Percentiles rank a stretch among this genome's conserved stretches.
These are phyloP conservation scores for Malurus melanocephalus DNA, from an alignment of 2,113 vertebrate genomes.

Conservation along the genomic window DNA sequence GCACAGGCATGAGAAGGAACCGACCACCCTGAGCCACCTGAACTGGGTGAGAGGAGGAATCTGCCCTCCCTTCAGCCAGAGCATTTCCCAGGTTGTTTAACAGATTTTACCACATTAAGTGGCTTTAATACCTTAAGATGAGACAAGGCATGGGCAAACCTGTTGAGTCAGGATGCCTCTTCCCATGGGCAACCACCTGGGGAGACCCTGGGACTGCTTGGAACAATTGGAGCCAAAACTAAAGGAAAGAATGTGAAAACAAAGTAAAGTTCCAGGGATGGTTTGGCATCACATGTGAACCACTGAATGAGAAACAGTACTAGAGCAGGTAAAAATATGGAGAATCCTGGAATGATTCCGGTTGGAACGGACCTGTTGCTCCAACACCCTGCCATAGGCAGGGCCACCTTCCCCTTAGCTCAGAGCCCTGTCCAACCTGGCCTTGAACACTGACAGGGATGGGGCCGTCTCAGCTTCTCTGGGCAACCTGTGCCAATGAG, in stretches of 20 bases:
- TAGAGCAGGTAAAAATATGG: fast-evolving
- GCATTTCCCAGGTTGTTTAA: background rate
- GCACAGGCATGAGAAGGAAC: fast-evolving
- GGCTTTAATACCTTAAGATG: background rate
- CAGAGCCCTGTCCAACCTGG: background rate
- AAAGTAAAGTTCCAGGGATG: background rate
- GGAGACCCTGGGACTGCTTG: background rate
- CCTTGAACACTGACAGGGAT: background rate
- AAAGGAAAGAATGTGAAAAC: fast-evolving
- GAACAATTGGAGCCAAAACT: background rate
- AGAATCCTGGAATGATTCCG: background rate
- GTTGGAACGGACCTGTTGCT: background rate
- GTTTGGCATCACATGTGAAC: fast-evolving
- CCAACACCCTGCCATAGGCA: fast-evolving
- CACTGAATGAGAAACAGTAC: fast-evolving
- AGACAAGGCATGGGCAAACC: background rate
- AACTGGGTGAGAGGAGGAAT: background rate
- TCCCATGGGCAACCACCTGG: fast-evolving
- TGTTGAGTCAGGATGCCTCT: background rate
- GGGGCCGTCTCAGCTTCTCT: background rate
- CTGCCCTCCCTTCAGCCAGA: background rate
- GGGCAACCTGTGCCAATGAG: background rate
- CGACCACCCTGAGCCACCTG: background rate
- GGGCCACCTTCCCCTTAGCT: background rate
- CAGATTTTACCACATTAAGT: background rate